phyloP scores from a whole-genome alignment of 2,113 vertebrate species.

The Peromyscus leucopus region DNA sequence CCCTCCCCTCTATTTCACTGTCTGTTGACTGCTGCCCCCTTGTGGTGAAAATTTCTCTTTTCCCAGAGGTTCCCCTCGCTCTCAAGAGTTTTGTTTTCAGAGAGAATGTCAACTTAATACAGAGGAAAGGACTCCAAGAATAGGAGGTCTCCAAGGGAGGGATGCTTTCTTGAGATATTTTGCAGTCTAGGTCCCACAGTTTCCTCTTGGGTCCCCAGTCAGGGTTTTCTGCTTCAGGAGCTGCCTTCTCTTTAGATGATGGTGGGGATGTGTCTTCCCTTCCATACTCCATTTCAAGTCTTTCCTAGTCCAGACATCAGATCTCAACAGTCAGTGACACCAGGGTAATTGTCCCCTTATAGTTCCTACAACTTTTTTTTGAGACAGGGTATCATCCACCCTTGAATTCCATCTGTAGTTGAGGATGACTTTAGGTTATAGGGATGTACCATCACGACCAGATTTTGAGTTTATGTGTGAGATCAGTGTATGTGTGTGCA shows the following conservation, averaged over 20 bases:
- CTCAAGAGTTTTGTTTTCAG: neutral
- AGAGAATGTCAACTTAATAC: neutral
- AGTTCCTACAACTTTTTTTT: neutral
- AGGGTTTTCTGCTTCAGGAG: neutral
- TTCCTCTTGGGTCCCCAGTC: neutral
- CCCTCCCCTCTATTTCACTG: neutral
- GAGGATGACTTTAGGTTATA: too few species aligned
- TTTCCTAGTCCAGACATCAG: slow-evolving; percentile 2
- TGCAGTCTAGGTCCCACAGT: neutral
- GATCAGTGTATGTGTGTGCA: neutral
- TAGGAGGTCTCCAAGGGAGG: neutral
- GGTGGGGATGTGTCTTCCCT: neutral
- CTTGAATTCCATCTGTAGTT: neutral
- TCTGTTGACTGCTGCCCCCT: neutral
- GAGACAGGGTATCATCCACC: neutral
- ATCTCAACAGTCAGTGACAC: neutral
- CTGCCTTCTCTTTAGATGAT: slow-evolving; percentile 34
- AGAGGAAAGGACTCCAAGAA: neutral
- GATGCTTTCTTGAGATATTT: neutral
- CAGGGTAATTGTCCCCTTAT: neutral
- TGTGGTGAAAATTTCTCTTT: neutral
- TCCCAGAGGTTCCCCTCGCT: accelerated
- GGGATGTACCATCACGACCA: neutral
- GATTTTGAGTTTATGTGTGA: neutral
- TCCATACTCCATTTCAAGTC: neutral